Base-by-base conservation (phyloP, 2,888 invertebrate species). In the Endomychus coccineus region DNA sequence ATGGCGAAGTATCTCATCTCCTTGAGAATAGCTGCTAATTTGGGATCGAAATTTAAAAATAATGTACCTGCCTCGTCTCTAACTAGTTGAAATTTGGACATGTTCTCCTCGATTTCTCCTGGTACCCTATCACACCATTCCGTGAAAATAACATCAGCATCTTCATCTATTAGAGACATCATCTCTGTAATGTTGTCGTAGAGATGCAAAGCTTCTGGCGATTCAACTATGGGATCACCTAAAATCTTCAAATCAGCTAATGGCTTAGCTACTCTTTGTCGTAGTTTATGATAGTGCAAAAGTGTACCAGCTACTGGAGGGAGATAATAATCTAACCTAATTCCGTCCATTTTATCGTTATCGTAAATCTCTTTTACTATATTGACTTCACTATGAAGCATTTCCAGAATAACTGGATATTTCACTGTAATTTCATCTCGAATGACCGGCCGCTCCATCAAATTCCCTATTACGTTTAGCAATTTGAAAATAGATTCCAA, bases 1-100 rank as follows among this genome's bases (percentile, higher is more conserved):
- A 29, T 21, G 2, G 75, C 74, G 68, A 90, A 70, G 52, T 88
- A 89, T 38, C 82, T 80, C 19, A 86, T 81, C 69, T 94, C 91
- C 34, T 82, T 74, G 7, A 92, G 63, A 11, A 85, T 70, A 45
- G 78, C 76, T 24, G 73, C 75, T 24, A 94, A 67, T 64, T 80
- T 74, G 1, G 71, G 65, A 49, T 79, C 77, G 47, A 86, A 83
- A 61, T 86, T 86, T 24, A 80, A 68, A 22, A 68, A 63, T 2
- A 85, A 65, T 25, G 73, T 64, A 30, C 75, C 68, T 1, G 40
- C 32, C 0, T 71, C 69, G 27, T 68, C 65, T 28, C 75, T 64
- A n/a, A 69, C 64, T 16, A 86, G 67, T 4, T 82, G 68, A 27
- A 73, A 73, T 50, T 79, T 76, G 0, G 66, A 67, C 43, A 84